Conservation (phyloP, 2,113 vertebrate genomes). For the Epinephelus lanceolatus region DNA sequence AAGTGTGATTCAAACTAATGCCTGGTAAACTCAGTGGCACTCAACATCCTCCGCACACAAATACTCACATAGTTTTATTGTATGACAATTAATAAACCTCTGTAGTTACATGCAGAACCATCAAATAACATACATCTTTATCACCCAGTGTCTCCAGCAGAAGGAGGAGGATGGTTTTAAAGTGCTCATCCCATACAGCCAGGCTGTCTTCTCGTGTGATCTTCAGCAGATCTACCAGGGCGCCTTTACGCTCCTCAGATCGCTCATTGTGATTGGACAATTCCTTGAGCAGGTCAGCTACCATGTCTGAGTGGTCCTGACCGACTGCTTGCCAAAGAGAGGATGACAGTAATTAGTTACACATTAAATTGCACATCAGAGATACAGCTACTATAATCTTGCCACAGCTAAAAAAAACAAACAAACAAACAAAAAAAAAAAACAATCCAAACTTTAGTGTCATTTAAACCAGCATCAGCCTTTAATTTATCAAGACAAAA, state of each 20-base stretch:
- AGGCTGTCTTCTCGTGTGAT: constrained; percentile 95
- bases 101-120: background rate
- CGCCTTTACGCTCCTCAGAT: constrained; percentile 94
- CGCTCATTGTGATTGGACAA: constrained; percentile 98
- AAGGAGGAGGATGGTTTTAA: constrained; percentile 97
- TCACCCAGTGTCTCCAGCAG: constrained; percentile 97
- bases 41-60: background rate
- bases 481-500: background rate
- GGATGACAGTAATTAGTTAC: constrained; percentile 35
- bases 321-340: constrained; percentile 77
- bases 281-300: constrained; percentile 97
- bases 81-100: background rate
- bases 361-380: background rate
- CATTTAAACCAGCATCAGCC: background rate
- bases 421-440: no score
- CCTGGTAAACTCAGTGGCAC: background rate
- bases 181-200: constrained; percentile 98
- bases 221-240: constrained; percentile 95
- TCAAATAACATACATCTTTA: constrained; percentile 89
- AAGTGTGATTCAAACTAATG: background rate
- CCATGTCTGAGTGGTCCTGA: constrained; percentile 94
- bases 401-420: no score
- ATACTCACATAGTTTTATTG: background rate
- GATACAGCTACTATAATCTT: background rate
- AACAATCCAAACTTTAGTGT: background rate